A percentile compares a stretch with the other conserved stretches of the same genome.
Conservation (phyloP, 2,113 vertebrate species). For the Trinectes maculatus region DNA sequence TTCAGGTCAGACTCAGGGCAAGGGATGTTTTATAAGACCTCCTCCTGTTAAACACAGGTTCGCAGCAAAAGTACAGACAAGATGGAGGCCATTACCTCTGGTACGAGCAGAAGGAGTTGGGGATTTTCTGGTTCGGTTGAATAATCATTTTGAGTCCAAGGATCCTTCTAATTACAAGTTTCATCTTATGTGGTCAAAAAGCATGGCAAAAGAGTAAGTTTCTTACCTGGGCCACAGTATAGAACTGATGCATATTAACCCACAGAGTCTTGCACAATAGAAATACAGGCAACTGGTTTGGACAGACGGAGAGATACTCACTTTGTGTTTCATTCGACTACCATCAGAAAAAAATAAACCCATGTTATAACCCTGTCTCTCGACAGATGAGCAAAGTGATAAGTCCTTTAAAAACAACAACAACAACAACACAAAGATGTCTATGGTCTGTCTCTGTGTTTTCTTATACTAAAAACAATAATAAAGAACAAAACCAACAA, state of each 20-base stretch:
- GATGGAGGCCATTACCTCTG: slow-evolving; percentile 59
- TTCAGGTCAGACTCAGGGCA: slow-evolving; percentile 62
- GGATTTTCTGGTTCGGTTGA: slow-evolving; percentile 49
- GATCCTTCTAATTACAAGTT: slow-evolving; percentile 31
- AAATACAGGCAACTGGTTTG: neutral
- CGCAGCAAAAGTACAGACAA: slow-evolving; percentile 53
- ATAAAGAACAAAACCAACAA: slow-evolving; percentile 8
- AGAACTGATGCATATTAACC: neutral
- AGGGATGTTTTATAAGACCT: slow-evolving; percentile 64
- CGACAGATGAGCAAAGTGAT: no score
- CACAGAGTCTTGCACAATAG: neutral
- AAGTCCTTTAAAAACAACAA: no score
- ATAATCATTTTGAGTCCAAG: slow-evolving; percentile 50
- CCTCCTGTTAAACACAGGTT: slow-evolving; percentile 65
- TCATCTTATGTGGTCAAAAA: slow-evolving; percentile 18
- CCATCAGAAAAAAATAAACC: no score
- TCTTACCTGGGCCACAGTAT: neutral
- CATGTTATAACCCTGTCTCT: no score
- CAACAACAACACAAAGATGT: no score
- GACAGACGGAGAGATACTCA: no score
- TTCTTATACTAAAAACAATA: no score
- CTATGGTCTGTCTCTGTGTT: no score
- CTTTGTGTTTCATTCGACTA: no score
- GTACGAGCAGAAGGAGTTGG: neutral
- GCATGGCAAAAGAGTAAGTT: slow-evolving; percentile 3